phyloP scores from a whole-genome alignment of 92 coral and sea anemone genomes.

The Epizoanthus illoricatus region DNA sequence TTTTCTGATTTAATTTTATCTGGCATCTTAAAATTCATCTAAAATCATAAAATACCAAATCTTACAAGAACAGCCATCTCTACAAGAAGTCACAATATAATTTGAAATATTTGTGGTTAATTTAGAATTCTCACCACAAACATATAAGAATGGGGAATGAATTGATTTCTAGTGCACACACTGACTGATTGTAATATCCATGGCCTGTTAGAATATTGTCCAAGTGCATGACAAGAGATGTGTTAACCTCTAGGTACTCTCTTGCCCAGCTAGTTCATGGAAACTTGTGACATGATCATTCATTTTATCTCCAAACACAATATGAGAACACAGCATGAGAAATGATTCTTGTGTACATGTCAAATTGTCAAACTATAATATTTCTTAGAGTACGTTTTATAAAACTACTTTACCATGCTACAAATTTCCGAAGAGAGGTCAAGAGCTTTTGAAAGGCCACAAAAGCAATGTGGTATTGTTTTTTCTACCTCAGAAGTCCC shows the following conservation, averaged over 20 bases:
- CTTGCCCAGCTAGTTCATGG: no score
- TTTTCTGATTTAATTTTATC: not conserved
- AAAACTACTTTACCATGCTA: no score
- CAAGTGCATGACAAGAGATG: not conserved
- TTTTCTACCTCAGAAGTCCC: no score
- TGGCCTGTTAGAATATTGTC: not conserved
- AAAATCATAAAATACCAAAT: not conserved
- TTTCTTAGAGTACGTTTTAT: no score
- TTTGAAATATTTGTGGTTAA: slow-evolving; percentile 25
- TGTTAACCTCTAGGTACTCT: not conserved
- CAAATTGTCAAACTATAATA: no score
- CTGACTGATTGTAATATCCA: not conserved
- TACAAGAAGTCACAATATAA: not conserved
- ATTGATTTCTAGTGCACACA: not conserved
- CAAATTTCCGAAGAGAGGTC: no score
- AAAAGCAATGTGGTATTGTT: no score
- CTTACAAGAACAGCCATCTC: not conserved
- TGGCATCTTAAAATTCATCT: slow-evolving; percentile 2
- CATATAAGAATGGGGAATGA: not conserved
- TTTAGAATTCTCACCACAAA: slow-evolving; percentile 12
- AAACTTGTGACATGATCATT: no score
- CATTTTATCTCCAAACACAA: no score
- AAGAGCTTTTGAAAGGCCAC: no score
- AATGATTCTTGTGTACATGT: no score
- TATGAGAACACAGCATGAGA: no score